Evolutionary conservation across 2,113 vertebrate species (phyloP).

Genomic region (Crypturellus undulatus): DNA sequence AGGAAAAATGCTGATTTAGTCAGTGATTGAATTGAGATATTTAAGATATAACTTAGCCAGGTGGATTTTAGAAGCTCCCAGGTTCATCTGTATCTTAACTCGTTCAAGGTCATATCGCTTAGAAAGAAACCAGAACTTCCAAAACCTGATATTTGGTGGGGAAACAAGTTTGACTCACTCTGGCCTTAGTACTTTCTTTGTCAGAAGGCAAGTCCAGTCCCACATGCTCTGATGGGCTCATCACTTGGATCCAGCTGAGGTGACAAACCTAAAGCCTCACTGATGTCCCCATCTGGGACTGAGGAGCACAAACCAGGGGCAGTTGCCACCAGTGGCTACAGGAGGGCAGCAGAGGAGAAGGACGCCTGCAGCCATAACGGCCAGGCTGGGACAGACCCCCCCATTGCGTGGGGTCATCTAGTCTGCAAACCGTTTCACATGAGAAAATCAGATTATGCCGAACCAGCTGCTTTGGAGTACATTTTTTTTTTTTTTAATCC

Average conservation of each 20-base stretch:
- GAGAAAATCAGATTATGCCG: conserved; percentile 68
- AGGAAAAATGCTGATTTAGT: neutral
- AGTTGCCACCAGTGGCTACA: neutral
- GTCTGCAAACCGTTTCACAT: conserved; percentile 64
- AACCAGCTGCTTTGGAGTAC: conserved; percentile 22
- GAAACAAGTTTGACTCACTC: fast-evolving
- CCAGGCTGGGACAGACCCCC: conserved; percentile 35
- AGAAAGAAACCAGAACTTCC: neutral
- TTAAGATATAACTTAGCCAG: neutral
- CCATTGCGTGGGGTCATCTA: conserved; percentile 67
- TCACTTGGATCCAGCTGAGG: neutral
- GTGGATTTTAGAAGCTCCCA: neutral
- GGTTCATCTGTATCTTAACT: neutral
- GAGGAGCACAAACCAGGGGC: neutral
- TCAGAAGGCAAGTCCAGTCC: neutral
- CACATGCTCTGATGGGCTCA: neutral
- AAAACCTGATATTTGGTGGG: neutral
- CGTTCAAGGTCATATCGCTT: neutral
- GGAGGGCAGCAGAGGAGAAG: conserved; percentile 2
- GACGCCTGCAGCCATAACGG: conserved; percentile 17
- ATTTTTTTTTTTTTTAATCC: neutral
- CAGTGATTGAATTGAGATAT: neutral
- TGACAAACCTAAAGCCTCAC: neutral
- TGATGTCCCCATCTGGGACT: neutral
- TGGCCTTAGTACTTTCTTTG: neutral